Conservation (phyloP, 1,140 invertebrate species). For the Rhagoletis zephyria region DNA sequence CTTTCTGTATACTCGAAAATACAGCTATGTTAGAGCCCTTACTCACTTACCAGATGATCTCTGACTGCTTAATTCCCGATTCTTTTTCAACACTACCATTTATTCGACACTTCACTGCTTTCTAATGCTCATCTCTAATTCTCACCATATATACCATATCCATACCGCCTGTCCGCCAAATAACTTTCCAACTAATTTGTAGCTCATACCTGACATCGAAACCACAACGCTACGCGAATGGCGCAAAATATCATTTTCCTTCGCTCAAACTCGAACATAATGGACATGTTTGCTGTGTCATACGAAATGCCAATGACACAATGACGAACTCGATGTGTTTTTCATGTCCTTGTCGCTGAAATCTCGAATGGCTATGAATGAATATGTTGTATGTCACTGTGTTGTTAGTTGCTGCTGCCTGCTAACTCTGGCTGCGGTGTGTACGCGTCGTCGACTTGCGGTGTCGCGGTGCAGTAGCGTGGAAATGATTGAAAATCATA, state of each 20-base stretch:
- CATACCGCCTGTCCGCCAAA: too few relatives aligned
- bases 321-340: constrained; percentile 10
- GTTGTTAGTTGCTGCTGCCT: too few relatives aligned
- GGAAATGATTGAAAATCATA: constrained; percentile 50
- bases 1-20: too few relatives aligned
- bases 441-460: neutral
- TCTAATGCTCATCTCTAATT: too few relatives aligned
- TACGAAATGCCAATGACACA: neutral
- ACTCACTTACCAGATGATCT: too few relatives aligned
- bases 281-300: neutral
- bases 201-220: neutral
- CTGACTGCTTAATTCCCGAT: too few relatives aligned
- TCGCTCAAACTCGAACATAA: neutral
- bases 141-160: too few relatives aligned
- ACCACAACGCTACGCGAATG: neutral
- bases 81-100: too few relatives aligned
- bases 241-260: neutral
- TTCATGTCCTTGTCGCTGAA: neutral
- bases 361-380: constrained; percentile 33
- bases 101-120: too few relatives aligned
- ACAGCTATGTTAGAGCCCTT: too few relatives aligned
- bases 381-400: neutral
- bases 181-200: neutral
- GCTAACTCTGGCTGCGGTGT: neutral
- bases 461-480: constrained; percentile 28